Conservation (phyloP, 2,888 invertebrate genomes). For the Ryuthela nishihirai region DNA sequence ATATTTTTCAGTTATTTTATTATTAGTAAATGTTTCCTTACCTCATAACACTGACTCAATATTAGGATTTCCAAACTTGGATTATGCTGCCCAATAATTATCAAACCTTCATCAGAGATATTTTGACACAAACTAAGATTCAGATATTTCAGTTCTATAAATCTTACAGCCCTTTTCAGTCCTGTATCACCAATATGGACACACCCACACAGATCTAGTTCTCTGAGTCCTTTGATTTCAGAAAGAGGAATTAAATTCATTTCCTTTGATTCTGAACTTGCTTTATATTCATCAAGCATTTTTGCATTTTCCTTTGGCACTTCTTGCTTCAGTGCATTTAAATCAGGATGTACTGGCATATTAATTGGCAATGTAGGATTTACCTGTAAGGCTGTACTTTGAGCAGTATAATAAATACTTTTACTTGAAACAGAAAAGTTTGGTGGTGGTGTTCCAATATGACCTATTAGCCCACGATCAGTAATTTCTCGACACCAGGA, state of each 20-base stretch:
- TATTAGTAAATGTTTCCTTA: not conserved
- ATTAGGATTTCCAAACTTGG: slow-evolving; percentile 66
- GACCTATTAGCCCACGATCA: slow-evolving; percentile 66
- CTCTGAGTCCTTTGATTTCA: slow-evolving; percentile 52
- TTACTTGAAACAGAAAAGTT: not conserved
- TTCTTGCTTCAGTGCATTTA: no score
- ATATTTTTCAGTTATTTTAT: no score
- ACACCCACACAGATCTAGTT: slow-evolving; percentile 65
- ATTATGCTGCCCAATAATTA: slow-evolving; percentile 62
- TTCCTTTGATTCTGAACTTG: no score
- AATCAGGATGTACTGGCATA: not conserved
- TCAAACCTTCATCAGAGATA: slow-evolving; percentile 63
- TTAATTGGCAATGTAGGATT: not conserved
- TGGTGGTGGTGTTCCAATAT: no score
- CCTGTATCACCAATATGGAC: slow-evolving; percentile 69
- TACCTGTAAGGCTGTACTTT: no score
- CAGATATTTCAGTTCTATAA: slow-evolving; percentile 61
- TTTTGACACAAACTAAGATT: slow-evolving; percentile 65
- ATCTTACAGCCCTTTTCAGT: slow-evolving; percentile 64
- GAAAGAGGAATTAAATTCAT: no score
- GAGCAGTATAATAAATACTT: not conserved
- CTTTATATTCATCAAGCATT: not conserved
- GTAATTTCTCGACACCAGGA: slow-evolving; percentile 65
- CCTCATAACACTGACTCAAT: slow-evolving; percentile 62
- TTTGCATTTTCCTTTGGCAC: not conserved